Conservation (phyloP, 1,140 invertebrate species). For the Drosophila carrolli region DNA sequence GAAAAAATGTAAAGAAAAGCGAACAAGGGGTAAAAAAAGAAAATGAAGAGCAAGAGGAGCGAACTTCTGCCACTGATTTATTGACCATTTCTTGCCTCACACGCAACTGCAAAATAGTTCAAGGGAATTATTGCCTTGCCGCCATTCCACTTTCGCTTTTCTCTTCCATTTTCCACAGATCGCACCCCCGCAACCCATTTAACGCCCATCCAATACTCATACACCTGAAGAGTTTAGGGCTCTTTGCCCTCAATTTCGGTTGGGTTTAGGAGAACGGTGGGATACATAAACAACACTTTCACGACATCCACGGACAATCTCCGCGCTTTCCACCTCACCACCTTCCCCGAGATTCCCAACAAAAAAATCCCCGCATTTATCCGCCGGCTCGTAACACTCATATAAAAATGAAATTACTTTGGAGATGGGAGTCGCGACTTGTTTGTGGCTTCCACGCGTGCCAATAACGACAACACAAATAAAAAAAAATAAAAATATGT, state of each 20-base stretch:
- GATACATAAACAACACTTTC: slow-evolving; percentile 69
- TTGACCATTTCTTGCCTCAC: slow-evolving; percentile 25
- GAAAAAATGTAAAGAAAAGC: not conserved
- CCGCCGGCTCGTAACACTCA: slow-evolving; percentile 14
- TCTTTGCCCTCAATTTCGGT: slow-evolving; percentile 12
- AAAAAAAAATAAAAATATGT: too few relatives aligned
- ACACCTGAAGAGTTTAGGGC: slow-evolving; percentile 42
- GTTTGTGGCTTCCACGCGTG: slow-evolving; percentile 63
- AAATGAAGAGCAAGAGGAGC: not conserved
- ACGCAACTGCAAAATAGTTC: slow-evolving; percentile 56
- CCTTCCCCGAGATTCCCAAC: slow-evolving; percentile 4
- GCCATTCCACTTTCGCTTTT: slow-evolving; percentile 17
- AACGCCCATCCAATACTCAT: not conserved
- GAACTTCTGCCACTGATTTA: slow-evolving; percentile 53
- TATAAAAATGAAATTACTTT: slow-evolving; percentile 39
- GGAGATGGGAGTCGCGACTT: slow-evolving; percentile 63
- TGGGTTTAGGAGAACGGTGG: slow-evolving; percentile 5
- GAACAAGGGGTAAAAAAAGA: not conserved
- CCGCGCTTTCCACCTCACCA: slow-evolving; percentile 3
- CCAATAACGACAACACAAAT: slow-evolving; percentile 32
- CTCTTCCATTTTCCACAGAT: too few relatives aligned
- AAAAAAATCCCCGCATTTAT: slow-evolving; percentile 26
- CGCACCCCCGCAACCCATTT: not conserved
- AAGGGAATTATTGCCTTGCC: slow-evolving; percentile 32
- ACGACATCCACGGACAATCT: slow-evolving; percentile 47